These are phyloP conservation scores for Spinibarbus caldwelli DNA, from an alignment of 2,797 vertebrate species.

Conservation along the genomic window DNA sequence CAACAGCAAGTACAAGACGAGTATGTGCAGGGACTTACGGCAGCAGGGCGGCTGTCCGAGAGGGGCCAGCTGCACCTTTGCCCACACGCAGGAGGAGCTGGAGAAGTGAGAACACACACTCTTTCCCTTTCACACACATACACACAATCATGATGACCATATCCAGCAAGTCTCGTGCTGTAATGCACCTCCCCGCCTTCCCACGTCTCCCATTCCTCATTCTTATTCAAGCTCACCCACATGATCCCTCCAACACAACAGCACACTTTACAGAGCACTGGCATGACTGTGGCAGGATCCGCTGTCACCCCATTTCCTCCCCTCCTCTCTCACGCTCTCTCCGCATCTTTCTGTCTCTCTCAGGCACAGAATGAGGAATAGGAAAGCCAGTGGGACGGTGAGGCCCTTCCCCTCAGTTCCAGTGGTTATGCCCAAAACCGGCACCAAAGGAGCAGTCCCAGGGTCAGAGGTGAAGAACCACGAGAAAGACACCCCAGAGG, in stretches of 20 bases:
- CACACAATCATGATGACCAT: background rate
- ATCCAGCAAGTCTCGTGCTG: slow-evolving; percentile 1
- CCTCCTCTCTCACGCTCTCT: background rate
- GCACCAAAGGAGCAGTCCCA: slow-evolving; percentile 78
- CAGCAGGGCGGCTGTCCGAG: slow-evolving; percentile 94
- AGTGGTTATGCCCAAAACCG: slow-evolving; percentile 81
- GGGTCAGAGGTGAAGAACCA: slow-evolving; percentile 77
- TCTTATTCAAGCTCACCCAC: slow-evolving; percentile 37
- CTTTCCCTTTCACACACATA: background rate
- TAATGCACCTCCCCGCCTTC: background rate
- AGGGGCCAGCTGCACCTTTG: slow-evolving; percentile 95
- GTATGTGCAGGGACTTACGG: slow-evolving; percentile 95
- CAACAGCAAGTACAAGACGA: slow-evolving; percentile 98
- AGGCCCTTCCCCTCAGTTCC: slow-evolving; percentile 82
- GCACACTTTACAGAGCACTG: background rate
- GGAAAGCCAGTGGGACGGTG: slow-evolving; percentile 87
- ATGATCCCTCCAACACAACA: slow-evolving; percentile 10
- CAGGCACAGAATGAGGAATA: slow-evolving; percentile 93
- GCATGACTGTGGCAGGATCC: background rate
- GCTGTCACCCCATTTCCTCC: background rate
- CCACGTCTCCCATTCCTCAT: slow-evolving; percentile 4
- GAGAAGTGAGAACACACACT: slow-evolving; percentile 86
- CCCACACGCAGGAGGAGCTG: slow-evolving; percentile 96
- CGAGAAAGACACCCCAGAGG: slow-evolving; percentile 80
- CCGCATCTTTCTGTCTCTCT: background rate